These are phyloP conservation scores for Malachius bipustulatus DNA, from an alignment of 2,888 invertebrate genomes.

Conservation along the genomic window DNA sequence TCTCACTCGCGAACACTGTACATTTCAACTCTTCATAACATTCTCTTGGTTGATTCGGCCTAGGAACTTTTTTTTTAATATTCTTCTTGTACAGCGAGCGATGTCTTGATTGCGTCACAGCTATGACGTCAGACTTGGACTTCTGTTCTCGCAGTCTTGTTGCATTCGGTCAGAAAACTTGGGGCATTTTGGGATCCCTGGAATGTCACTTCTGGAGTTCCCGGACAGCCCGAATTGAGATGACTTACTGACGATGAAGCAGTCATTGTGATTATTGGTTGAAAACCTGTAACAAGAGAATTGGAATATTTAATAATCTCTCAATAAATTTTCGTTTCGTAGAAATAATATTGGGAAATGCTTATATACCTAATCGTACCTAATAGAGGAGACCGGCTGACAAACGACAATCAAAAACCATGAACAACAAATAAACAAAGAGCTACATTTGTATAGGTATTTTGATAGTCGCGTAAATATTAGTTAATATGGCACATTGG, in stretches of 20 bases:
- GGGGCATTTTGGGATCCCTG: conserved; percentile 28
- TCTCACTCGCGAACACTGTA: conserved; percentile 7
- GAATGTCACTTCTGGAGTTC: conserved; percentile 32
- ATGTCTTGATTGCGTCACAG: conserved; percentile 45
- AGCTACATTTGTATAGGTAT: too few relatives aligned
- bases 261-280: conserved; percentile 44
- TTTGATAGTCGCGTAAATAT: too few relatives aligned
- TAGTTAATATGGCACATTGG: too few relatives aligned
- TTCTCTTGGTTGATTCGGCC: conserved; percentile 24
- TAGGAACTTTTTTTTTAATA: conserved; percentile 36
- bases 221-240: conserved; percentile 27
- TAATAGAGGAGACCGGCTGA: too few relatives aligned
- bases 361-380: too few relatives aligned
- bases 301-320: too few relatives aligned
- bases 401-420: too few relatives aligned
- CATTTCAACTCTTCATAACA: conserved; percentile 16
- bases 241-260: conserved; percentile 40
- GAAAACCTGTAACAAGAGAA: conserved; percentile 39
- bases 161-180: conserved; percentile 26
- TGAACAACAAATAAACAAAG: too few relatives aligned
- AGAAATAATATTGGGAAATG: too few relatives aligned
- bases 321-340: too few relatives aligned
- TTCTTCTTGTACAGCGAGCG: conserved; percentile 38
- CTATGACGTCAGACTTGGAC: conserved; percentile 57
- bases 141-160: conserved; percentile 36